phyloP scores from a whole-genome alignment of 53 echinoderm and acorn worm species.

The Echinarachnius parma region DNA sequence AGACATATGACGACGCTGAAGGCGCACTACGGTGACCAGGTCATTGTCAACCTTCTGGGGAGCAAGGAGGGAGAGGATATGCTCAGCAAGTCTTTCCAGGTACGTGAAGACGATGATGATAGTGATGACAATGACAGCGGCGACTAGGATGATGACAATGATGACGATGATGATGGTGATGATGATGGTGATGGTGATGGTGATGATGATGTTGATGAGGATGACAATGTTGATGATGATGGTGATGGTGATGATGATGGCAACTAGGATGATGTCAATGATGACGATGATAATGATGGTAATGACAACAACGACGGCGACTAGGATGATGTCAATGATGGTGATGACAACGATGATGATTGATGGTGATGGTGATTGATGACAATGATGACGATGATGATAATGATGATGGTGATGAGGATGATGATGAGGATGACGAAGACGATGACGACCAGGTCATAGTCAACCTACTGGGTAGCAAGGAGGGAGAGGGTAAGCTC shows the following conservation, averaged over 20 bases:
- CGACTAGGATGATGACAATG: not conserved
- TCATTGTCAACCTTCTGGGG: constrained; percentile 79
- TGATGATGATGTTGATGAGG: not conserved
- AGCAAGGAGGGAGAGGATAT: constrained; percentile 88
- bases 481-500: too few species aligned
- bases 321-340: not conserved
- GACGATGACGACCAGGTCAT: too few species aligned
- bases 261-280: not conserved
- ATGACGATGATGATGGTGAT: constrained; percentile 2
- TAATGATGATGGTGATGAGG: too few species aligned
- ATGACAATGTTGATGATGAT: not conserved
- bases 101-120: constrained; percentile 16
- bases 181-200: constrained; percentile 7
- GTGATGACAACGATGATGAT: not conserved
- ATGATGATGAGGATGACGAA: too few species aligned
- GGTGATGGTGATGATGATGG: constrained; percentile 1
- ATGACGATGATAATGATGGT: not conserved
- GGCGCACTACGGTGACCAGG: constrained; percentile 89
- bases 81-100: constrained; percentile 93
- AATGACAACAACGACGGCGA: not conserved
- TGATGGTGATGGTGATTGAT: not conserved
- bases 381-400: too few species aligned
- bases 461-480: too few species aligned
- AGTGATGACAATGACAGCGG: constrained; percentile 1
- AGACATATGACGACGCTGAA: constrained; percentile 79